phyloP scores from a whole-genome alignment of 2,888 invertebrate genomes.

The Hypomecis atomaria region DNA sequence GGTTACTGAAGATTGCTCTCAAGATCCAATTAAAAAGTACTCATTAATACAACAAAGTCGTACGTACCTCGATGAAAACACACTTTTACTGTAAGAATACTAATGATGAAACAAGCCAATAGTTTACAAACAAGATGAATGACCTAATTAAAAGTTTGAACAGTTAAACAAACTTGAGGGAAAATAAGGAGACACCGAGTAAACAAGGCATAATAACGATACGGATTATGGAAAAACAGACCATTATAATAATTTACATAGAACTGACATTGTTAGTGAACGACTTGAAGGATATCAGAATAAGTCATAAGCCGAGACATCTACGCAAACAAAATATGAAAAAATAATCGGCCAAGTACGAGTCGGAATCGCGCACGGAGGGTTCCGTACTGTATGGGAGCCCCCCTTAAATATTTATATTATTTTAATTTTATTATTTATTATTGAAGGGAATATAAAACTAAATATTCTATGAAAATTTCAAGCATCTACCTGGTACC shows the following conservation, averaged over 20 bases:
- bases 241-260: conserved; percentile 26
- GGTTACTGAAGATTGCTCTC: conserved; percentile 5
- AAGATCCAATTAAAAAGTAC: conserved; percentile 3
- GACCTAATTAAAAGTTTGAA: conserved; percentile 11
- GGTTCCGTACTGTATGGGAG: too few relatives aligned
- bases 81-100: background rate
- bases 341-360: background rate
- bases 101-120: background rate
- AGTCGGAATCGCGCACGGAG: too few relatives aligned
- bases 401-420: too few relatives aligned
- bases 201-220: conserved; percentile 12
- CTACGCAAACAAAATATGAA: conserved; percentile 5
- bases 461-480: too few relatives aligned
- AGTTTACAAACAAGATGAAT: conserved; percentile 7
- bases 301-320: conserved; percentile 6
- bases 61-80: background rate
- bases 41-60: background rate
- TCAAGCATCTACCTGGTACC: too few relatives aligned
- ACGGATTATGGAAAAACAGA: conserved; percentile 24
- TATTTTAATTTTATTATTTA: too few relatives aligned
- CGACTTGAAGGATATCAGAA: conserved; percentile 9
- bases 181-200: conserved; percentile 3
- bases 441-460: too few relatives aligned
- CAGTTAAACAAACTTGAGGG: conserved; percentile 8
- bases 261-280: conserved; percentile 10